Evolutionary conservation across 2,113 vertebrate species (phyloP).

Genomic region (Mus spicilegus): DNA sequence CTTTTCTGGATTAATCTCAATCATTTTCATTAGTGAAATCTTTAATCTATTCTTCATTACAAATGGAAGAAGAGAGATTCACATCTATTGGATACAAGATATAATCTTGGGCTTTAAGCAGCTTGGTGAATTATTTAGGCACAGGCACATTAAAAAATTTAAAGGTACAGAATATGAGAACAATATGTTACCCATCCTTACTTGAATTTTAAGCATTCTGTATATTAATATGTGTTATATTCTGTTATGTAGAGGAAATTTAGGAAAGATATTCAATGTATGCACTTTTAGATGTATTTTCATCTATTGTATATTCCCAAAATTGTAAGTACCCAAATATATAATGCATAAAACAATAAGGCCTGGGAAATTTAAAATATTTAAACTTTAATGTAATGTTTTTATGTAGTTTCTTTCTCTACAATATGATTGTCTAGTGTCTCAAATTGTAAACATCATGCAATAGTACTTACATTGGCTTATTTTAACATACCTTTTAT

Average conservation of each 20-base stretch:
- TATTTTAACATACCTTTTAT: background rate
- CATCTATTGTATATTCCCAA: background rate
- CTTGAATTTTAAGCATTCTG: background rate
- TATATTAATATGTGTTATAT: background rate
- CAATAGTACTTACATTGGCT: rapidly evolving
- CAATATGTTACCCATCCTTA: conserved; percentile 31
- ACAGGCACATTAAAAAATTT: conserved; percentile 64
- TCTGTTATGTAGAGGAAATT: background rate
- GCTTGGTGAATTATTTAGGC: conserved; percentile 66
- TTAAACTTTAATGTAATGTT: background rate
- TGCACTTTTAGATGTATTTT: background rate
- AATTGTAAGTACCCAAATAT: background rate
- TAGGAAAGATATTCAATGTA: background rate
- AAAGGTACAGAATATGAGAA: conserved; percentile 37
- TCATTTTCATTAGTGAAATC: conserved; percentile 74
- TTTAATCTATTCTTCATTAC: conserved; percentile 77
- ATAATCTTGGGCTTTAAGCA: conserved; percentile 66
- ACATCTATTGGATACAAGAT: conserved; percentile 60
- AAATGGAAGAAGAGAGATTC: conserved; percentile 53
- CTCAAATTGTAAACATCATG: background rate
- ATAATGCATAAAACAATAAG: background rate
- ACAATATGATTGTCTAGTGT: background rate
- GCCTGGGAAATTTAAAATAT: background rate
- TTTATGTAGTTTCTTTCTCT: background rate
- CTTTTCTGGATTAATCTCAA: conserved; percentile 73